Percentiles rank a stretch among this genome's conserved stretches.
Evolutionary conservation across 1,140 invertebrate genomes (phyloP).

Genomic region (Zaprionus capensis): DNA sequence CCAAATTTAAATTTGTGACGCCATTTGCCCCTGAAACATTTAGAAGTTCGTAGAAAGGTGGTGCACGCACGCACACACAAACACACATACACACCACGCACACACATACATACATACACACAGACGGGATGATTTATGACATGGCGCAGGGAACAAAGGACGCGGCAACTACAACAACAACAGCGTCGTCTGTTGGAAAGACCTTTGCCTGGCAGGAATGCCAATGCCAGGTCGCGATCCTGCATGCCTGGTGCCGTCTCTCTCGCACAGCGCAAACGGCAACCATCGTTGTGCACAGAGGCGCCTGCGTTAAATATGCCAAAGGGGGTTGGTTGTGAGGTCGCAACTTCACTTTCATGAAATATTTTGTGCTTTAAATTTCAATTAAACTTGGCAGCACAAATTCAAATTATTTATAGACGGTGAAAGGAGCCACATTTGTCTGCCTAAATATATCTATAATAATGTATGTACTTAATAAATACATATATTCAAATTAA

Average conservation of each 20-base stretch:
- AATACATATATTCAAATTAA: no score
- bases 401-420: neutral
- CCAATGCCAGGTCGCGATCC: constrained; percentile 65
- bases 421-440: neutral
- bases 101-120: constrained; percentile 13
- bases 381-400: neutral
- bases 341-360: constrained; percentile 1
- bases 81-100: constrained; percentile 41
- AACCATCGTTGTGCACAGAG: constrained; percentile 39
- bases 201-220: constrained; percentile 61
- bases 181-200: constrained; percentile 57
- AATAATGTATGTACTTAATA: neutral
- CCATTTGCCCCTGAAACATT: constrained; percentile 72
- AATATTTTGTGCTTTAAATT: neutral
- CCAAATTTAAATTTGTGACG: constrained; percentile 70
- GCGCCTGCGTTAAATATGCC: constrained; percentile 60
- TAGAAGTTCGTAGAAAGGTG: constrained; percentile 69
- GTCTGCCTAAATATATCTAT: neutral
- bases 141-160: constrained; percentile 65
- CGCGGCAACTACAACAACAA: constrained; percentile 26
- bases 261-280: constrained; percentile 15
- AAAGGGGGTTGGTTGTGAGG: constrained; percentile 43
- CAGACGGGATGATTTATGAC: constrained; percentile 66
- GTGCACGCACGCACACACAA: constrained; percentile 16
- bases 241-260: constrained; percentile 51